A percentile compares a stretch with the other conserved stretches of the same genome.
phyloP scores from a whole-genome alignment of 2,797 vertebrate genomes.

The Morus bassanus region DNA sequence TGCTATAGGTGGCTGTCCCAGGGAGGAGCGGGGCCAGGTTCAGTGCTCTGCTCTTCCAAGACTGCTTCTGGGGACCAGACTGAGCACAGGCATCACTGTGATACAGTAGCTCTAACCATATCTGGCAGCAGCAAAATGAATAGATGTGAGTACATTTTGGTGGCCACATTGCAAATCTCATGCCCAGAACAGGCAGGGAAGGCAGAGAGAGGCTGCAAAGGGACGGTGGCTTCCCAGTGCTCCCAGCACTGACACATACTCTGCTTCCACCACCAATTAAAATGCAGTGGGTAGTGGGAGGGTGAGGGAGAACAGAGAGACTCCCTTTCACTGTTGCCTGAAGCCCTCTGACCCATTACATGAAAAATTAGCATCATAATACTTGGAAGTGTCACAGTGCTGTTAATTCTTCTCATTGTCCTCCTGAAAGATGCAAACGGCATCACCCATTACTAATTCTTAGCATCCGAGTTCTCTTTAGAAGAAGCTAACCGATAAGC shows the following conservation, averaged over 20 bases:
- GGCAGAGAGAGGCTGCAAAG: not conserved
- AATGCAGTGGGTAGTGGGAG: not conserved
- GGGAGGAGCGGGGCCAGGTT: not conserved
- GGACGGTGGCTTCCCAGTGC: not conserved
- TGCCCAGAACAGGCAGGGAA: not conserved
- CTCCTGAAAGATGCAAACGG: not conserved
- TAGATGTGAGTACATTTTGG: fast-evolving
- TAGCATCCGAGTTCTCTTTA: not conserved
- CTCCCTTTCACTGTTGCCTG: not conserved
- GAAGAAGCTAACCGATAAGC: not conserved
- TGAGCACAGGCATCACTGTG: fast-evolving
- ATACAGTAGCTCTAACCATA: not conserved
- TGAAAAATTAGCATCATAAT: slow-evolving; percentile 56
- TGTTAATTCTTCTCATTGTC: not conserved
- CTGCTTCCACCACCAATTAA: not conserved
- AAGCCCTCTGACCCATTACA: slow-evolving; percentile 8
- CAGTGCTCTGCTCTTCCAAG: not conserved
- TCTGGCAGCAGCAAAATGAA: not conserved
- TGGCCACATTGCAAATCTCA: not conserved
- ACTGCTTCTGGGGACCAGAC: not conserved
- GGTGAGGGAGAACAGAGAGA: not conserved
- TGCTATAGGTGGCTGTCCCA: fast-evolving
- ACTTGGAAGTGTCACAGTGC: not conserved
- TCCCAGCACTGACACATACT: not conserved
- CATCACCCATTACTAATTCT: not conserved